Evolutionary conservation across 1,140 invertebrate species (phyloP).

Genomic region (Paraescarpia echinospica): DNA sequence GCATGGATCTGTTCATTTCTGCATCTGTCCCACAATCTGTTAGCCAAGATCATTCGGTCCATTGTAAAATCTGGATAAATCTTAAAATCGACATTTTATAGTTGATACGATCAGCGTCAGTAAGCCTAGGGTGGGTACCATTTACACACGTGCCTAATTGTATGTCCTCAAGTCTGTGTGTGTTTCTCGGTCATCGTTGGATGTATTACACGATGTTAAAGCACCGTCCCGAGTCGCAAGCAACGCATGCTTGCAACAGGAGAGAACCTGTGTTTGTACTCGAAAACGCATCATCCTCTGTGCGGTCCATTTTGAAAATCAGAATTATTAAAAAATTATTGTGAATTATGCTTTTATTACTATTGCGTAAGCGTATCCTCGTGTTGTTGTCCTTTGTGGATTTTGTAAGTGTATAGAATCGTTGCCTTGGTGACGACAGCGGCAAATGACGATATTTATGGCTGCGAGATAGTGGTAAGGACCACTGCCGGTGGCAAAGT

Average conservation of each 20-base stretch:
- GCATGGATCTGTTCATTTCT: neutral
- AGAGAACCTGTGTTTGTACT: neutral
- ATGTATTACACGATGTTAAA: neutral
- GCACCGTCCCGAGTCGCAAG: neutral
- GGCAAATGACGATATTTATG: neutral
- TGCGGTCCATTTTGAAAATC: neutral
- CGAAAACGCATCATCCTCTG: neutral
- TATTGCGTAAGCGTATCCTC: neutral
- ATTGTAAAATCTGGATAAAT: neutral
- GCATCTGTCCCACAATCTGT: neutral
- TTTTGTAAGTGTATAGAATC: neutral
- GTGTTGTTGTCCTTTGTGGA: neutral
- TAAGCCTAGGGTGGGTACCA: neutral
- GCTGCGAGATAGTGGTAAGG: neutral
- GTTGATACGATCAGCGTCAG: neutral
- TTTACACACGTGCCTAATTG: conserved; percentile 1
- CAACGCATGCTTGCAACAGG: neutral
- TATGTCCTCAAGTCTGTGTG: neutral
- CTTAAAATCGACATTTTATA: neutral
- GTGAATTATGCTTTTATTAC: neutral
- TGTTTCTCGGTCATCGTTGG: neutral
- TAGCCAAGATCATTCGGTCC: too few species aligned
- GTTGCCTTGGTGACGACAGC: neutral
- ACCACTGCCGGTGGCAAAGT: neutral
- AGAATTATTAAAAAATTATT: neutral